phyloP scores from a whole-genome alignment of 2,888 invertebrate genomes.

The Drosophila silvestris region DNA sequence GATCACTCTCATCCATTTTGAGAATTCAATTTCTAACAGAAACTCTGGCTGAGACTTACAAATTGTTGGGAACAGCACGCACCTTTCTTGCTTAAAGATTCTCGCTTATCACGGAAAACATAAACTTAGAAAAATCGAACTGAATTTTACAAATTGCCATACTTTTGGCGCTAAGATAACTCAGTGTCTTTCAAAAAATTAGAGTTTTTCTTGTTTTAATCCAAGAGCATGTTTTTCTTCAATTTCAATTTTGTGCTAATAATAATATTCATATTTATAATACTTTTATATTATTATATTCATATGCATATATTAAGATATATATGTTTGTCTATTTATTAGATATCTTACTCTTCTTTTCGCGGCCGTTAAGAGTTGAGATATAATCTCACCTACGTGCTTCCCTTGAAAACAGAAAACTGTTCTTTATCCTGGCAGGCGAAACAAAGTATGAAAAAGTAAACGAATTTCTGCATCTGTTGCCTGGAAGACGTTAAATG shows the following conservation, averaged over 20 bases:
- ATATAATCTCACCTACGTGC: not conserved
- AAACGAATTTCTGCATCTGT: conserved; percentile 53
- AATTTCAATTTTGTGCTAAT: too few relatives aligned
- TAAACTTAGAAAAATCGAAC: not conserved
- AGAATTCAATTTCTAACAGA: conserved; percentile 11
- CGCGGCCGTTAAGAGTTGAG: not conserved
- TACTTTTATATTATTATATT: not conserved
- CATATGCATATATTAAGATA: not conserved
- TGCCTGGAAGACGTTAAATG: conserved; percentile 42
- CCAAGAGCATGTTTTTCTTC: not conserved
- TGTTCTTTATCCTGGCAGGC: not conserved
- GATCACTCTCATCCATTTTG: conserved; percentile 7
- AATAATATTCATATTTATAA: too few relatives aligned
- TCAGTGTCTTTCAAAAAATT: not conserved
- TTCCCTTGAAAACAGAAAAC: not conserved
- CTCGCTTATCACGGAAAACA: not conserved
- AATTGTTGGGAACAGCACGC: not conserved
- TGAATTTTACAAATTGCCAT: not conserved
- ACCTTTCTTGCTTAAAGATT: not conserved
- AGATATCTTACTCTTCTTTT: not conserved
- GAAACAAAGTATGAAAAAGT: conserved; percentile 2
- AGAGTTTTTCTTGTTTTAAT: not conserved
- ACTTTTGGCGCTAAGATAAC: not conserved
- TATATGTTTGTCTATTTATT: not conserved
- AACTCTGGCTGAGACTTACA: not conserved